Conservation (phyloP, 2,113 vertebrate genomes). For the Ceyx cyanopectus region DNA sequence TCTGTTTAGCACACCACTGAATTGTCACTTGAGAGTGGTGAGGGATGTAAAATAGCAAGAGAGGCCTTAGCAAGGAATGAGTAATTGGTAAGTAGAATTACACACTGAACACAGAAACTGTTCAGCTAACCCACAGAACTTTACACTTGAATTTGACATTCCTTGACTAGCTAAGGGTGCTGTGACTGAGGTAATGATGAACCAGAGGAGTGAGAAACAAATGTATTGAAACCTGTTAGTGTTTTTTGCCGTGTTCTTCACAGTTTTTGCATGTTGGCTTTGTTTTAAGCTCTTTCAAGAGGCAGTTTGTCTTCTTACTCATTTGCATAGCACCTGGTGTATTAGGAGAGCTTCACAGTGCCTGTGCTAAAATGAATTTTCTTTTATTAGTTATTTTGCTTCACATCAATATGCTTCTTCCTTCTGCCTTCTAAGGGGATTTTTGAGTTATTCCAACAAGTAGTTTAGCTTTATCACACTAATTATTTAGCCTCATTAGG, state of each 20-base stretch:
- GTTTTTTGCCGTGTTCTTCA: slow-evolving; percentile 13
- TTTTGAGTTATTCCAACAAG: slow-evolving; percentile 5
- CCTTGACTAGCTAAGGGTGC: not conserved
- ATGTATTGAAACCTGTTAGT: not conserved
- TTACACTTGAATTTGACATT: not conserved
- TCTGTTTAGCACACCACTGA: not conserved
- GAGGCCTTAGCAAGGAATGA: not conserved
- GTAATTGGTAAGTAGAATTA: not conserved
- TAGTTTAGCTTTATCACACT: slow-evolving; percentile 22
- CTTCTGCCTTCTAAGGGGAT: not conserved
- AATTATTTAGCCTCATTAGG: slow-evolving; percentile 23
- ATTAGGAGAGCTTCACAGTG: not conserved
- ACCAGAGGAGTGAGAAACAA: not conserved
- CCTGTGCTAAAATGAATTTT: not conserved
- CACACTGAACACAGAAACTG: not conserved
- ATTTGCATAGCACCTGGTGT: not conserved
- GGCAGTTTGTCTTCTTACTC: not conserved
- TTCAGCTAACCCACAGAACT: not conserved
- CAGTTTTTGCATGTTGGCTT: slow-evolving; percentile 3
- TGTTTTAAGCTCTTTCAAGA: not conserved
- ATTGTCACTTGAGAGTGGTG: not conserved
- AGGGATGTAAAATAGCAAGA: not conserved
- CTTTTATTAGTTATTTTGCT: not conserved
- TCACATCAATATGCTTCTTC: not conserved
- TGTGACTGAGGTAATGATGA: not conserved